Evolutionary conservation across 2,797 vertebrate species (phyloP), one percentile per base, ranked within the genome.

Genomic region (Gymnoscopelus braueri): DNA sequence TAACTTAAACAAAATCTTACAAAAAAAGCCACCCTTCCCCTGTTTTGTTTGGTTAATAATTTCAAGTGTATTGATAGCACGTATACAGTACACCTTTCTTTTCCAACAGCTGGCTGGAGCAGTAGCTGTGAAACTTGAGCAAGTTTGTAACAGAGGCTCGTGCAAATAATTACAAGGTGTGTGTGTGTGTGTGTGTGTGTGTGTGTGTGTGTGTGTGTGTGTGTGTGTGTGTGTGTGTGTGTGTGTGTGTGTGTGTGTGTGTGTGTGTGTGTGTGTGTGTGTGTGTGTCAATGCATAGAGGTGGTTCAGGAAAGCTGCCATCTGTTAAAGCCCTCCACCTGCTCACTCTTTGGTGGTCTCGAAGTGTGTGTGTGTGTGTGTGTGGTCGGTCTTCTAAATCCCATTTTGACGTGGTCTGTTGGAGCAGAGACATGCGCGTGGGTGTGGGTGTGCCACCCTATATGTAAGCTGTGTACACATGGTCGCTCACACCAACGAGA

Each of bases 211-310:
- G 56, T 58, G 56, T 58, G 56, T 29, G 56, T 58, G 26, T 58
- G 56, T 58, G 24, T 61, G 35, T 10, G 13, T 61, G 60, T 61
- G 60, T 61, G 60, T 19, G 44, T 49, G 52, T 23, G 4, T 47
- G 26, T 35, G 39, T 60, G 59, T 12, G 12, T 23, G 53, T 49
- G 35, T 48, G n/a, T 12, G 44, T 61, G 53, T 9, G n/a, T 57
- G 50, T 9, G 39, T 32, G 44, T 15, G 13, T 66, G 52, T 13
- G 50, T 56, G 15, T 10, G 5, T 63, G 63, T 13, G 29, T 55
- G 51, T 19, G 51, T 65, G 35, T 39, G 7, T 39, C 35, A 39
- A 39, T 39, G 35, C 35, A 53, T 53, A 23, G 8, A 3, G 23
- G 8, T 54, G 15, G n/a, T n/a, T 15, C 52, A 15, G 14, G 52